These are phyloP conservation scores for Zaprionus davidi DNA, from an alignment of 1,140 invertebrate genomes.

Conservation along the genomic window DNA sequence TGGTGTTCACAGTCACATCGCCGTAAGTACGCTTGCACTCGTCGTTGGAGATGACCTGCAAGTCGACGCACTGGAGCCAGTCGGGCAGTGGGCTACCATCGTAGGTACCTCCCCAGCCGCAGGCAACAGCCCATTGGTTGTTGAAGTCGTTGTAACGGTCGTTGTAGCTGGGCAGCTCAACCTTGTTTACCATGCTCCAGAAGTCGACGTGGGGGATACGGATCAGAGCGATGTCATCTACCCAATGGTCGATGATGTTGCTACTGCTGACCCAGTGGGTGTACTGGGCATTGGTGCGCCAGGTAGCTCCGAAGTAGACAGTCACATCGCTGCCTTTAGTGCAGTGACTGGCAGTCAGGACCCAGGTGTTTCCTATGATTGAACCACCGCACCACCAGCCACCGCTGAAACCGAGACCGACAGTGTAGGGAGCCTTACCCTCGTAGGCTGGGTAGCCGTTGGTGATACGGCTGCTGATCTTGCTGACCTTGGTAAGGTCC, in stretches of 20 bases:
- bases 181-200: slow-evolving; percentile 55
- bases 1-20: slow-evolving; percentile 41
- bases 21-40: slow-evolving; percentile 50
- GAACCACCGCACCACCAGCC: slow-evolving; percentile 84
- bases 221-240: slow-evolving; percentile 58
- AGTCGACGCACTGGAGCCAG: slow-evolving; percentile 55
- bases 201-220: slow-evolving; percentile 60
- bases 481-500: background rate
- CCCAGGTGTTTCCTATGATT: slow-evolving; percentile 85
- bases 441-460: slow-evolving; percentile 54
- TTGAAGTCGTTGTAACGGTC: slow-evolving; percentile 52
- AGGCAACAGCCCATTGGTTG: slow-evolving; percentile 55
- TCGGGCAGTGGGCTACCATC: slow-evolving; percentile 39
- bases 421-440: slow-evolving; percentile 85
- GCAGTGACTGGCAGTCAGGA: slow-evolving; percentile 87
- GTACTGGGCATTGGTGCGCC: slow-evolving; percentile 56
- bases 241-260: slow-evolving; percentile 51
- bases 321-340: slow-evolving; percentile 45
- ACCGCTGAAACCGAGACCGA: slow-evolving; percentile 76
- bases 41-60: slow-evolving; percentile 44
- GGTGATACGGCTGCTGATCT: slow-evolving; percentile 45
- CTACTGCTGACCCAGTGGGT: slow-evolving; percentile 31
- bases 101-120: slow-evolving; percentile 61
- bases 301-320: slow-evolving; percentile 68
- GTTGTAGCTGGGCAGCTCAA: slow-evolving; percentile 58